Evolutionary conservation across 2,888 invertebrate species (phyloP).

Genomic region (Drosophila kanekoi): DNA sequence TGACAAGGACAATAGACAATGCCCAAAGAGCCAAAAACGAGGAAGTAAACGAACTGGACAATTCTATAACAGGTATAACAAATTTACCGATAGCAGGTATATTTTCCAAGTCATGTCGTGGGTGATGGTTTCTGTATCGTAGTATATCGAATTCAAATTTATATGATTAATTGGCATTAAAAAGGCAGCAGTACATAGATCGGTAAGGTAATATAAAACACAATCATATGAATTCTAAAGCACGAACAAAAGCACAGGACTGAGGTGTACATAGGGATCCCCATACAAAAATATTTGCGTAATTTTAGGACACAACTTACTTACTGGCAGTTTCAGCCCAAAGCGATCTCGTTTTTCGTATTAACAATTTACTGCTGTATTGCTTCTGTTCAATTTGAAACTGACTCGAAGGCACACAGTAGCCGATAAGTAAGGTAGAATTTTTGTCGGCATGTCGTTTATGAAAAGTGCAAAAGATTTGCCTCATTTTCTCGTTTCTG

Average conservation of each 20-base stretch:
- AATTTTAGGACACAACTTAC: conserved; percentile 14
- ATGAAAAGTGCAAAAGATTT: conserved; percentile 30
- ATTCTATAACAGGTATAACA: conserved; percentile 47
- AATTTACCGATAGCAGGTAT: conserved; percentile 34
- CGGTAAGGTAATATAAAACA: not conserved
- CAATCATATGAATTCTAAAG: not conserved
- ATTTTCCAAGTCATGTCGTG: not conserved
- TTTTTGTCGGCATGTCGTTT: conserved; percentile 12
- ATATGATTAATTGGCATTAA: too few species aligned
- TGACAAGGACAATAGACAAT: conserved; percentile 46
- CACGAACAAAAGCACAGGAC: not conserved
- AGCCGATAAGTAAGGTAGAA: conserved; percentile 24
- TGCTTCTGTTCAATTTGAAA: conserved; percentile 62
- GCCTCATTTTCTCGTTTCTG: conserved; percentile 21
- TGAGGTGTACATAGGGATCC: not conserved
- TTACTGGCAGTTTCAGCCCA: conserved; percentile 43
- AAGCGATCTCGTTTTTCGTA: conserved; percentile 71
- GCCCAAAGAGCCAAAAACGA: conserved; percentile 24
- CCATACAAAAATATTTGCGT: not conserved
- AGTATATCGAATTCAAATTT: too few species aligned
- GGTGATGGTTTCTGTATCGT: too few species aligned
- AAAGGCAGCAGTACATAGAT: too few species aligned
- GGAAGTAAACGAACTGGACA: conserved; percentile 43
- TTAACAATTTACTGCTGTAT: conserved; percentile 47
- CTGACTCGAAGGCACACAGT: conserved; percentile 48